Evolutionary conservation across 92 coral and sea anemone genomes (phyloP), one percentile per base, ranked within the genome.

Genomic region (Virgularia gustaviana): DNA sequence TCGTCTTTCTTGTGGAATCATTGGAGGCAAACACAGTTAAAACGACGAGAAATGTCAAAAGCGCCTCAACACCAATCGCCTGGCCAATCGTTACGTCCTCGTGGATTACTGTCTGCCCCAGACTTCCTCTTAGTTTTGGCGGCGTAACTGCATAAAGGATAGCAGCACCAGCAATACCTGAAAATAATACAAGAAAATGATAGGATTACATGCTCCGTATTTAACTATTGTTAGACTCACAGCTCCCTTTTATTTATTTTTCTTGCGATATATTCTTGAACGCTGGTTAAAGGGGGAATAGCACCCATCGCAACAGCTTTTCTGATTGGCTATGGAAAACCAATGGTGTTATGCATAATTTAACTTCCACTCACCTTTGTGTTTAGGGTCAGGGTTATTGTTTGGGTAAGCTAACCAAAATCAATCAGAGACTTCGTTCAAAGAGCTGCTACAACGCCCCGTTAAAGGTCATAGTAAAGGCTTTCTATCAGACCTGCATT

Each of bases 141-240:
- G 97, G 91, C 22, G 96, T 90, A 41, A 88, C 61, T 23, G 82
- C 91, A 52, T 86, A 91, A 29, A 91, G 57, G 38, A 85, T 53
- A 8, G 79, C 97, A 20, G 97, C 90, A 1, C 95, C 97, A 29
- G 90, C 75, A 19, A 90, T 83, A 1, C 89, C 97, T 90, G 80
- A 9, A 70, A 43, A 68, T 28, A 1, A 51, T 44, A 70, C 63
- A 54, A n/a, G 61, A 4, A 25, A 9, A 3, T 16, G 13, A 2
- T 30, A 23, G 10, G 29, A 23, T 54, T 54, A 23, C 30, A 15
- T 28, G 25, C 9, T 28, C 2, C 33, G 19, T 51, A 27, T n/a
- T 9, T 20, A 8, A 54, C 19, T 10, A 25, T 54, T 27, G 43
- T 10, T 59, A 9, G 41, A 10, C 22, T 59, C 9, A 59, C 6